Base-by-base conservation (phyloP, 2,888 invertebrate genomes). In the Cremastinae sp. region DNA sequence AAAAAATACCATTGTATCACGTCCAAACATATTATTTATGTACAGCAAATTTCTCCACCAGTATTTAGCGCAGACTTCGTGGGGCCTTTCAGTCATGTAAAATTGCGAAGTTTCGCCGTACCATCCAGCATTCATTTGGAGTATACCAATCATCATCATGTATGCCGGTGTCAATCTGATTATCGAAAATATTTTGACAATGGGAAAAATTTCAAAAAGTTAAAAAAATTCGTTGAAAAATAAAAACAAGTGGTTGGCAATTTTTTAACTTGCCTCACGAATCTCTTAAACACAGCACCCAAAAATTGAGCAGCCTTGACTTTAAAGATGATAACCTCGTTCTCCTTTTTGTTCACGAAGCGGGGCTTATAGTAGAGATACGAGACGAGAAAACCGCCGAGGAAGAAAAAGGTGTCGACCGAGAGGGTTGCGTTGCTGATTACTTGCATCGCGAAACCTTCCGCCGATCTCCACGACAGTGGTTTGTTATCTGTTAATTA, bases 11-110 rank as follows among this genome's bases (percentile, higher is more conserved):
- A 88, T 85, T 22, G 90, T 87, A 0, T 88, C 84, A 66, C 90
- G 86, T 2, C 86, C 85, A 76, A 85, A 91, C 1, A 91, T 84
- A 84, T 91, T 91, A 81, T 91, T 91, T 49, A 91, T 91, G 80
- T 91, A 92, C 1, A 92, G 81, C 2, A 92, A 51, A 83, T 92
- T 92, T 77, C 91, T 87, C 92, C 92, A 92, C 92, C 92, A 92
- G 79, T 91, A 91, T 76, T 90, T 90, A 0, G 87, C 82, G 78
- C 92, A 92, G n/a, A 84, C 76, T 0, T 87, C 85, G 18, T 91
- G 89, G 5, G 88, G 84, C 14, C 83, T 81, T 80, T 92, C 91
- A 9, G 79, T 79, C 56, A 87, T 84, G 71, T 87, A 81, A 75
- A 91, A 88, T 14, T 88, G 84, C 3, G 91, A 90, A 0, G 85